These are phyloP conservation scores for Capitulum mitella DNA, from an alignment of 2,888 invertebrate species.

Conservation along the genomic window DNA sequence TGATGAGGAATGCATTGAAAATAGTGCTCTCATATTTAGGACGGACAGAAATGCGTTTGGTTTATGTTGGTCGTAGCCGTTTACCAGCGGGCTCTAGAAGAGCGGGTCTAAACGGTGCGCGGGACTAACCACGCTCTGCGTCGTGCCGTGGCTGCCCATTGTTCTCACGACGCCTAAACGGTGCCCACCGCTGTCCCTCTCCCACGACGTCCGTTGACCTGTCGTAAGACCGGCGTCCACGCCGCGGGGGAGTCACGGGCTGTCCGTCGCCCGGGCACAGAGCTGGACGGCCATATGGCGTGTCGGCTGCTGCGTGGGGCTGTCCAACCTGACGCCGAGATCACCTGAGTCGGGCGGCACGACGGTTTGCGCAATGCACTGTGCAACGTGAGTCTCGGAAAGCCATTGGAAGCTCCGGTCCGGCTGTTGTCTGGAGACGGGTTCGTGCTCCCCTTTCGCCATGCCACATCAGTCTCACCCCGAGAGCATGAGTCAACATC, in stretches of 20 bases:
- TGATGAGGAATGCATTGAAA: too few species aligned
- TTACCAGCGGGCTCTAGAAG: too few species aligned
- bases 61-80: too few species aligned
- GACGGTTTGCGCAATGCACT: too few species aligned
- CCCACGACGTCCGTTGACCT: neutral
- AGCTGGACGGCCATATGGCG: neutral
- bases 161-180: neutral
- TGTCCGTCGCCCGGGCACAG: neutral
- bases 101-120: too few species aligned
- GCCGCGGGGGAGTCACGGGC: neutral
- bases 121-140: too few species aligned
- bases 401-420: neutral
- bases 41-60: too few species aligned
- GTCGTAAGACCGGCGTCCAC: too few species aligned
- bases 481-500: constrained; percentile 4
- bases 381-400: too few species aligned
- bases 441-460: neutral
- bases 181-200: neutral
- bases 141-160: neutral
- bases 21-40: too few species aligned
- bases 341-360: neutral
- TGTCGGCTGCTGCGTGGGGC: neutral
- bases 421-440: neutral
- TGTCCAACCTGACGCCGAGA: neutral
- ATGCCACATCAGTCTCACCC: neutral